These are phyloP conservation scores for Drosophila mercatorum DNA, from an alignment of 2,888 invertebrate genomes.

Conservation along the genomic window DNA sequence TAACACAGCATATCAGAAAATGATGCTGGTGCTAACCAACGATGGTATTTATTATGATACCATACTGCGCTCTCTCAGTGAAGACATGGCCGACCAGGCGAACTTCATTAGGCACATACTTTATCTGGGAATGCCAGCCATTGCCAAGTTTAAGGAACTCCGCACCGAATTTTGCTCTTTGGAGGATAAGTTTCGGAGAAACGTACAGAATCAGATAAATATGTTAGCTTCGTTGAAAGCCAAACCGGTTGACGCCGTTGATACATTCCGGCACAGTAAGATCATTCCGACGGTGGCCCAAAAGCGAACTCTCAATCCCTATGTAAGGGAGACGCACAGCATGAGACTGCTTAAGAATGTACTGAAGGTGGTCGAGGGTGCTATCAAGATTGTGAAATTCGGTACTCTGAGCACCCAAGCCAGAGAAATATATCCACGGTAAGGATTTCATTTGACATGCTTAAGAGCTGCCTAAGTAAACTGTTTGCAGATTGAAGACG, in stretches of 20 bases:
- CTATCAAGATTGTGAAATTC: constrained; percentile 81
- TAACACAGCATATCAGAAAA: constrained; percentile 79
- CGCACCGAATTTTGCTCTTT: constrained; percentile 71
- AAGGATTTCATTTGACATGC: not conserved
- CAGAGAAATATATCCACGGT: constrained; percentile 82
- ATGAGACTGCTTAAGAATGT: constrained; percentile 79
- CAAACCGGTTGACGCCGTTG: not conserved
- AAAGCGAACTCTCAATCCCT: constrained; percentile 61
- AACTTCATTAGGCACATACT: constrained; percentile 82
- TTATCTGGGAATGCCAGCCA: constrained; percentile 82
- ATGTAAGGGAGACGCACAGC: constrained; percentile 81
- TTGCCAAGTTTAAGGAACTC: constrained; percentile 74
- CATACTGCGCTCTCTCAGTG: constrained; percentile 79
- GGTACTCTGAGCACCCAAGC: constrained; percentile 80
- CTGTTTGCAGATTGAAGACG: constrained; percentile 68
- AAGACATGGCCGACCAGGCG: constrained; percentile 82
- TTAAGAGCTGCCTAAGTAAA: not conserved
- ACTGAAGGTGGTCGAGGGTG: constrained; percentile 71
- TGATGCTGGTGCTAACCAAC: constrained; percentile 77
- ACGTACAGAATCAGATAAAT: constrained; percentile 29
- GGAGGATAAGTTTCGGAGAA: constrained; percentile 72
- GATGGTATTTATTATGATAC: constrained; percentile 84
- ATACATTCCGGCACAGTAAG: not conserved
- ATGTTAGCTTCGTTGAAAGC: not conserved
- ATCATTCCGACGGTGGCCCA: constrained; percentile 1